Percentiles rank a stretch among this genome's conserved stretches.
Evolutionary conservation across 2,888 invertebrate genomes (phyloP).

Genomic region (Cryptocephalus primarius): DNA sequence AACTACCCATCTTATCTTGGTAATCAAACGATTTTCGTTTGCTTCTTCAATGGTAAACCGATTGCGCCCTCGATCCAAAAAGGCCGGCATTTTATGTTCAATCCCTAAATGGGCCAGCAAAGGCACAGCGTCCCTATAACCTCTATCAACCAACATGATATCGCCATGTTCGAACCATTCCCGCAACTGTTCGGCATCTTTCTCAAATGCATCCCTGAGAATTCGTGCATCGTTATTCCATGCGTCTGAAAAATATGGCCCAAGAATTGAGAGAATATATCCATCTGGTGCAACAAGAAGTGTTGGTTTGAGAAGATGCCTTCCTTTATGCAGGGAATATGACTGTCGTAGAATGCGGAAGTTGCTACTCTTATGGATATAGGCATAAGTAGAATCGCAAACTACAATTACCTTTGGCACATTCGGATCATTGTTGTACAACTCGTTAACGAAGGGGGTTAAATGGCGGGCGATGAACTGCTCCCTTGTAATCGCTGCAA

Average conservation of each 20-base stretch:
- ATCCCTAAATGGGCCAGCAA: conserved; percentile 1
- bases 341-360: conserved; percentile 1
- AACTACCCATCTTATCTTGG: conserved; percentile 4
- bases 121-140: conserved; percentile 2
- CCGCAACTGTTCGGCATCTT: neutral
- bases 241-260: conserved; percentile 4
- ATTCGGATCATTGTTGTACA: conserved; percentile 2
- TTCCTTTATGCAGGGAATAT: conserved; percentile 1
- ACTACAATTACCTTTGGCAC: conserved; percentile 2
- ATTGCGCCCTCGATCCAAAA: neutral
- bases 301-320: conserved; percentile 4
- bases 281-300: conserved; percentile 4
- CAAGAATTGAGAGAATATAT: conserved; percentile 3
- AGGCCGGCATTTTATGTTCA: neutral
- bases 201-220: conserved; percentile 1
- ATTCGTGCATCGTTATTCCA: conserved; percentile 5
- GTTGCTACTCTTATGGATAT: conserved; percentile 3
- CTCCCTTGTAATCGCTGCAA: conserved; percentile 4
- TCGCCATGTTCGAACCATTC: conserved; percentile 5
- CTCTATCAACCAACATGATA: conserved; percentile 4
- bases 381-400: conserved; percentile 1
- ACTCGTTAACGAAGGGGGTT: neutral
- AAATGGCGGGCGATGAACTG: conserved; percentile 4
- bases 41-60: conserved; percentile 2
- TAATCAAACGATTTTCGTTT: conserved; percentile 1